Base-by-base conservation (phyloP, 2,113 vertebrate species). In the Protomyctophum bolini region DNA sequence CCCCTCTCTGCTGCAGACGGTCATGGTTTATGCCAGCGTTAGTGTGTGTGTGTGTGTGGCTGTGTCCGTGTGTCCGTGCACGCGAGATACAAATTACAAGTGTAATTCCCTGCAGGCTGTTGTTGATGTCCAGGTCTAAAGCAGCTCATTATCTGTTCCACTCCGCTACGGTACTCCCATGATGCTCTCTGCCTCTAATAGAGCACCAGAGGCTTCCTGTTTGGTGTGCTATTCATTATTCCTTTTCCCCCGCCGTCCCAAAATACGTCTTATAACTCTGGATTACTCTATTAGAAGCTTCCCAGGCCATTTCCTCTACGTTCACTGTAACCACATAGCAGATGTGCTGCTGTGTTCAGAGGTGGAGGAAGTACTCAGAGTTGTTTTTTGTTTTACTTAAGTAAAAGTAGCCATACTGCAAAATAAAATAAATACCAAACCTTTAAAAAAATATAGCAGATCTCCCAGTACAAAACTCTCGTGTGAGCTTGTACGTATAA, bases 211-310 rank as follows among this genome's bases (percentile, higher is more conserved):
- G 68, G 68, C 80, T 54, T 88, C 60, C 70, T 78, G 79, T 85
- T 81, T 83, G 85, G 74, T 82, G 66, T 82, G 15, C 72, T 79
- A 67, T 86, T 88, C 90, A 91, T 91, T 91, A 88, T 77, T 41
- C 6, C 33, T 41, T 1, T 79, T 62, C 70, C 61, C 29, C 12
- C n/a, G 68, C 64, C 80, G 68, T 70, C 73, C 74, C 51, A 57
- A 77, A 83, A 58, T 70, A 49, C 33, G 8, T 6, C 33, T 41
- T 6, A 67, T 68, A 29, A n/a, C 66, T 57, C 59, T 28, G 48
- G 12, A 41, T 41, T 41, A 50, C 1, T 21, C 63, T 58, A 46
- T 68, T 2, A n/a, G 12, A 33, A 63, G 61, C 63, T 82, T 76
- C 68, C 14, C 55, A 21, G 48, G n/a, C 8, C 59, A 69, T 62